Base-by-base conservation (phyloP, 2,888 invertebrate species). In the Zaprionus bogoriensis region DNA sequence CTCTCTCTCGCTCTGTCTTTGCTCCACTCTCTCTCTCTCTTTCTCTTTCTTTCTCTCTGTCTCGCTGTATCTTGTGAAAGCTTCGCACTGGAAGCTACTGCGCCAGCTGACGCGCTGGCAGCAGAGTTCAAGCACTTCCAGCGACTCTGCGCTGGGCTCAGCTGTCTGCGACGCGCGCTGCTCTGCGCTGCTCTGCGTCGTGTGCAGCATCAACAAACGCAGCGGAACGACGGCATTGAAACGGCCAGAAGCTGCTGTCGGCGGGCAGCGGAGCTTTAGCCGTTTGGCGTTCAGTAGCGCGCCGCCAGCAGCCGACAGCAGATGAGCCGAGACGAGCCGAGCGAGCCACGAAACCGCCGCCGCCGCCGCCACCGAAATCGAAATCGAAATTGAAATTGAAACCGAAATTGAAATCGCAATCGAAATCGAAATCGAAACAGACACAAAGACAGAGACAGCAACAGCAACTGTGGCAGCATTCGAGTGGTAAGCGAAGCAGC, bases 251-350 rank as follows among this genome's bases (percentile, higher is more conserved):
- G 19, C 9, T 51, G 48, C 7, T 32, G 58, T 44, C 57, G 36
- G 58, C 30, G 10, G n/a, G n/a, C n/a, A n/a, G n/a, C n/a, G 60
- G 36, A 59, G 70, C 74, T 44, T 14, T 41, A 36, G 20, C 46
- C 46, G 46, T 36, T 52, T 60, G 58, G 63, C 50, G 53, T 66
- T 82, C 51, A 79, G 82, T 84, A 62, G 77, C 70, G 67, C 70
- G 74, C 78, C 77, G 74, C 79, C 78, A 85, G 85, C 85, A 78
- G 77, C 85, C 82, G 82, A 85, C 61, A 74, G 50, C 81, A 84
- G 78, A 79, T 79, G n/a, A n/a, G 75, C 75, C 78, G 85, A 84
- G 54, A 58, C 72, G 55, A 75, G 77, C 71, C 63, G 45, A 71
- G 22, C 53, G 61, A 58, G 39, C 45, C n/a, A n/a, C n/a, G 52